phyloP scores from a whole-genome alignment of 2,113 vertebrate genomes.

The Rhombomys opimus region DNA sequence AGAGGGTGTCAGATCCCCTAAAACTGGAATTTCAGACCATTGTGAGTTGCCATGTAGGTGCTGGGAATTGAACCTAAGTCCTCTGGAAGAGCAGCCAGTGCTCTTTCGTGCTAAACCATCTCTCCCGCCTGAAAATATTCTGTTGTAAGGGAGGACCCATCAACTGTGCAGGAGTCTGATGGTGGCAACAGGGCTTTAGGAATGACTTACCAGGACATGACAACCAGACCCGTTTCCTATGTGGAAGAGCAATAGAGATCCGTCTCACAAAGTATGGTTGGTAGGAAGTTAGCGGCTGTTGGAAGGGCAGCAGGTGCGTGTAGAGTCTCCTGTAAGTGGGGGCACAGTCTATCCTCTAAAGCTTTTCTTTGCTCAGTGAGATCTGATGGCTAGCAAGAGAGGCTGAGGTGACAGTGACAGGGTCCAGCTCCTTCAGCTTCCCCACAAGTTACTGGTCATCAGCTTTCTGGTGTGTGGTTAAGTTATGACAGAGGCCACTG shows the following conservation, averaged over 20 bases:
- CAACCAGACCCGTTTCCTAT: not conserved
- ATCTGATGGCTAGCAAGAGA: not conserved
- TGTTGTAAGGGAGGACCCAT: not conserved
- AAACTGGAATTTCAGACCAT: not conserved
- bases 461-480: not conserved
- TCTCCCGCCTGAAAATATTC: not conserved
- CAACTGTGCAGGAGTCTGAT: not conserved
- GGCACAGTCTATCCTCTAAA: not conserved
- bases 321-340: accelerated
- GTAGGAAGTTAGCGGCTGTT: not conserved
- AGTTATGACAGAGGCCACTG: not conserved
- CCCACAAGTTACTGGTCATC: not conserved
- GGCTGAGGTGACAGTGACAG: not conserved
- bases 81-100: not conserved
- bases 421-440: not conserved
- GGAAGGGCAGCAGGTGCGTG: not conserved
- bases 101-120: not conserved
- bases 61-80: not conserved
- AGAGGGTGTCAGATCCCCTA: not conserved
- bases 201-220: not conserved
- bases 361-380: not conserved
- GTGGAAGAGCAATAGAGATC: not conserved
- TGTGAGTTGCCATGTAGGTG: not conserved
- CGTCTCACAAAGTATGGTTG: not conserved
- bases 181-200: not conserved